phyloP scores from a whole-genome alignment of 2,888 invertebrate genomes.

The Drosophila antonietae region DNA sequence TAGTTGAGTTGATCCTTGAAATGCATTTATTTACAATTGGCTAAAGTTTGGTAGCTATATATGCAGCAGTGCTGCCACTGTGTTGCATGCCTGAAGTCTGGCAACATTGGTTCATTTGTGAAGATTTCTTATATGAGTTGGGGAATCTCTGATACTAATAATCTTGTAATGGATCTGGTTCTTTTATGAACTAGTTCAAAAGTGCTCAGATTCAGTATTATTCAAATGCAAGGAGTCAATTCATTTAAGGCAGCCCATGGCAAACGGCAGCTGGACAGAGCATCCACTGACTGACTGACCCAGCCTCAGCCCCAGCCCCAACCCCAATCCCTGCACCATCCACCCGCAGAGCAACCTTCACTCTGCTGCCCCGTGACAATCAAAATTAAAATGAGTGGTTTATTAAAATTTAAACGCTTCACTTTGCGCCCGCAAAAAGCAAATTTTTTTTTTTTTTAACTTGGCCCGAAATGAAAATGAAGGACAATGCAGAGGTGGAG shows the following conservation, averaged over 20 bases:
- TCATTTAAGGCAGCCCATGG: constrained; percentile 19
- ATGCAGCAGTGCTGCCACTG: background rate
- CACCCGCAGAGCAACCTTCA: background rate
- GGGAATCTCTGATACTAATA: background rate
- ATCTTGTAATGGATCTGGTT: background rate
- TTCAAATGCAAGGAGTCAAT: constrained; percentile 10
- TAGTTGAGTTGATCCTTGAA: background rate
- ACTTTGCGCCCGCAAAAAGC: constrained; percentile 69
- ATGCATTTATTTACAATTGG: constrained; percentile 1
- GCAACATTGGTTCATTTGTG: background rate
- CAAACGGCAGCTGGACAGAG: background rate
- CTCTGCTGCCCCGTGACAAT: constrained; percentile 59
- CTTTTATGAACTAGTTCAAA: constrained; percentile 4
- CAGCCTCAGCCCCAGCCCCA: background rate
- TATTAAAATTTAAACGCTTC: constrained; percentile 82
- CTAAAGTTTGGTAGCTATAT: background rate
- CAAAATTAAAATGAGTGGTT: constrained; percentile 83
- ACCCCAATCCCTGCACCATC: background rate
- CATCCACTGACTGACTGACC: constrained; percentile 7
- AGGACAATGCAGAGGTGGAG: constrained; percentile 35
- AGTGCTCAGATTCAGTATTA: constrained; percentile 3
- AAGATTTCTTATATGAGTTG: background rate
- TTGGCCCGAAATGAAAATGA: constrained; percentile 43
- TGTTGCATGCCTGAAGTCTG: background rate
- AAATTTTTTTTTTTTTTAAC: constrained; percentile 34